These are phyloP conservation scores for Danio aesculapii DNA, from an alignment of 2,797 vertebrate genomes.

Conservation along the genomic window DNA sequence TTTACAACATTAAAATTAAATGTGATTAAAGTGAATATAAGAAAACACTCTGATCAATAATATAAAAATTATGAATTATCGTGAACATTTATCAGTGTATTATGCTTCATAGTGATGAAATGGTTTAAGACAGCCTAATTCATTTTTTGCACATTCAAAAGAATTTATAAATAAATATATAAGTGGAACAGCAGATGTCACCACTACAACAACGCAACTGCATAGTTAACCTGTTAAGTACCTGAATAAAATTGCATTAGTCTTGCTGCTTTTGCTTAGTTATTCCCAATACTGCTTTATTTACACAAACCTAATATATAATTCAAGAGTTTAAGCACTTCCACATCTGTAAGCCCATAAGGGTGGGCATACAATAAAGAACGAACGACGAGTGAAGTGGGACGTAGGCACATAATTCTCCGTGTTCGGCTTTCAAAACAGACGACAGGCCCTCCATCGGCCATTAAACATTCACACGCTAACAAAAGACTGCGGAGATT, in stretches of 20 bases:
- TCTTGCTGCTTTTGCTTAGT: background rate
- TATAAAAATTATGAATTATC: too few species aligned
- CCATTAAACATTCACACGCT: constrained; percentile 56
- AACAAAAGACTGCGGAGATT: constrained; percentile 46
- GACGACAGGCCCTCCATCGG: constrained; percentile 26
- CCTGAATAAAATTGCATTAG: background rate
- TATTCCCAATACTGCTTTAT: background rate
- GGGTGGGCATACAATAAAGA: constrained; percentile 21
- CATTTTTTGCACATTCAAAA: too few species aligned
- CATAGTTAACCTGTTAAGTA: background rate
- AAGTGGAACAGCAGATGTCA: too few species aligned
- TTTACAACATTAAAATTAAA: too few species aligned
- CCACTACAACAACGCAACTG: background rate
- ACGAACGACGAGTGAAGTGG: constrained; percentile 35
- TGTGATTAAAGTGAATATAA: too few species aligned
- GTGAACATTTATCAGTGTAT: too few species aligned
- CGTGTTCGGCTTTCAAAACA: constrained; percentile 46
- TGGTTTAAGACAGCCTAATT: too few species aligned
- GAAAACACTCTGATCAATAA: too few species aligned
- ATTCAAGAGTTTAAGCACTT: background rate
- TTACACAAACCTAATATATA: background rate
- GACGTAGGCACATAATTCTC: constrained; percentile 31
- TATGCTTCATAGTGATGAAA: too few species aligned
- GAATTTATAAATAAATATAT: too few species aligned
- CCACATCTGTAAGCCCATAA: constrained; percentile 5